Evolutionary conservation across 2,888 invertebrate genomes (phyloP), one percentile per base, ranked within the genome.

Genomic region (Glaucopsyche alexis): DNA sequence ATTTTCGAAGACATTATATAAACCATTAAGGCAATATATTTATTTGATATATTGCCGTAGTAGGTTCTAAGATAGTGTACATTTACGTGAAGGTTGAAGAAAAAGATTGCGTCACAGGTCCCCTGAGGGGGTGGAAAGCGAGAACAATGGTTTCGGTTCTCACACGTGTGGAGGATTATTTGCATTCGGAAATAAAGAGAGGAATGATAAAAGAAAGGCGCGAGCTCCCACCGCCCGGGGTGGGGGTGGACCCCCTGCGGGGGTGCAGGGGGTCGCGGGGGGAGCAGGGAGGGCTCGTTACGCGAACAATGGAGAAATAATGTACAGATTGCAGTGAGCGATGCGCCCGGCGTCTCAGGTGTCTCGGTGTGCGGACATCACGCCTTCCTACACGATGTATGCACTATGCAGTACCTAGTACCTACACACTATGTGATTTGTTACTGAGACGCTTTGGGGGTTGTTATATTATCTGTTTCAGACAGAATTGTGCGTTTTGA

Each of bases 121-220:
- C 60, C 89, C 88, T 84, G 85, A 83, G 89, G 86, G 83, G 83
- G 85, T 83, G 89, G 89, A 86, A 86, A 89, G 91, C 88, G 90
- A 90, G 92, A 93, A 93, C 93, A 93, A 93, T 93, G 93, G 93
- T 93, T 93, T 93, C 92, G 92, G 93, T 93, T 93, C 93, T 93
- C 93, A 93, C 93, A 93, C 93, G 93, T 93, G 93, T 92, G 93
- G 93, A 93, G 93, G 93, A 93, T 93, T 93, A 93, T 93, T 93
- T 93, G 93, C 93, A 93, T 93, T 93, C 93, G 93, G 93, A 93
- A 92, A 93, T 92, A 92, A 93, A 92, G 90, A 93, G 91, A 93
- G 93, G 91, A 90, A 90, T 91, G 91, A 91, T 91, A 91, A 90
- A 93, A 93, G 93, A 93, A 93, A 93, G 92, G 93, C 93, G 93